These are phyloP conservation scores for Graptemys geographica DNA, from an alignment of 2,797 vertebrate genomes.

Conservation along the genomic window DNA sequence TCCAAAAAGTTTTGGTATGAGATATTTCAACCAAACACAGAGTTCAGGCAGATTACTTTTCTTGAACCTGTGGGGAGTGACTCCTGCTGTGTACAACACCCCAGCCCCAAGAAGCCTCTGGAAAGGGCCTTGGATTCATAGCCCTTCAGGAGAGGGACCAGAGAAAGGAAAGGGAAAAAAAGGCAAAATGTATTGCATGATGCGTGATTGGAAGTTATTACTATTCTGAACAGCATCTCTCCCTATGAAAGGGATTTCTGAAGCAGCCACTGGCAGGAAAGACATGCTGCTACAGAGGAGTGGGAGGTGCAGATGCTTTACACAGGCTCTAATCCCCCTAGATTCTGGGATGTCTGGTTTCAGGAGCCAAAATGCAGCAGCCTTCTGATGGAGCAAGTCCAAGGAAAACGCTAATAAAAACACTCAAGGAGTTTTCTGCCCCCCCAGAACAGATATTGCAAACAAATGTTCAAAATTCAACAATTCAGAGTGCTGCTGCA, in stretches of 20 bases:
- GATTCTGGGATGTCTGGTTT: not conserved
- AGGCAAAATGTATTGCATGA: not conserved
- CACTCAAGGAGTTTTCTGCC: not conserved
- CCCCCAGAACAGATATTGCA: not conserved
- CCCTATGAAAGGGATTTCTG: not conserved
- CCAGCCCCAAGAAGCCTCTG: not conserved
- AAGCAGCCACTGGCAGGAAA: not conserved
- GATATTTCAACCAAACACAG: not conserved
- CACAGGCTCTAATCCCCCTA: not conserved
- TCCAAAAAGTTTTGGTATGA: not conserved
- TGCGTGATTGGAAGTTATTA: not conserved
- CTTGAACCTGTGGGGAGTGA: not conserved
- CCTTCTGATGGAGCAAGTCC: not conserved
- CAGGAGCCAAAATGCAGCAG: not conserved
- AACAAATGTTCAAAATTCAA: not conserved
- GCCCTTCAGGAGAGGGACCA: not conserved
- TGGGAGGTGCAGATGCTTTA: not conserved
- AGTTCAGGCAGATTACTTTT: not conserved
- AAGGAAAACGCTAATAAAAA: not conserved
- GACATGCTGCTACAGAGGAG: not conserved
- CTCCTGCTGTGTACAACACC: not conserved
- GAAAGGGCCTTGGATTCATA: not conserved
- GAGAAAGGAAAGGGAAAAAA: not conserved
- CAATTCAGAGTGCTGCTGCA: not conserved
- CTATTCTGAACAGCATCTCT: not conserved